A percentile compares a stretch with the other conserved stretches of the same genome.
Evolutionary conservation across 2,888 invertebrate genomes (phyloP).

Genomic region (Acronicta aceris): DNA sequence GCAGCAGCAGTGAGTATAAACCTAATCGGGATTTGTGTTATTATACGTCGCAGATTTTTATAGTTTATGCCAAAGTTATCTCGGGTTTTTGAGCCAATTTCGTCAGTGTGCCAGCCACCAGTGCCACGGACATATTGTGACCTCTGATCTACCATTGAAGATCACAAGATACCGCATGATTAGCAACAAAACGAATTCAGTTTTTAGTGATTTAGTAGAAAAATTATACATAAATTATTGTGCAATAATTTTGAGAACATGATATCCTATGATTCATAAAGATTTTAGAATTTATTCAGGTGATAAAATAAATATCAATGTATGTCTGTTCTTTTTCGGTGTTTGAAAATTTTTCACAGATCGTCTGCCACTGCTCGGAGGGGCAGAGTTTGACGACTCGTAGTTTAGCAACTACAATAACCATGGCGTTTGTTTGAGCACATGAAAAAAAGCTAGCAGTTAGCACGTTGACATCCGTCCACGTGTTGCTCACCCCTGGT

Average conservation of each 20-base stretch:
- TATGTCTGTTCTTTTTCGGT: too few relatives aligned
- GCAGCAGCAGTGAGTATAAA: slow-evolving; percentile 29
- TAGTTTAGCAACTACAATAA: too few relatives aligned
- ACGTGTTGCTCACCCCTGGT: too few relatives aligned
- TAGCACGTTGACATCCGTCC: too few relatives aligned
- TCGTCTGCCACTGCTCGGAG: too few relatives aligned
- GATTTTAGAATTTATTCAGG: neutral
- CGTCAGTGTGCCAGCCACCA: slow-evolving; percentile 58
- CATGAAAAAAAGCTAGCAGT: too few relatives aligned
- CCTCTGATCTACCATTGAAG: slow-evolving; percentile 54
- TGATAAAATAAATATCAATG: too few relatives aligned
- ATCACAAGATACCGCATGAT: slow-evolving; percentile 52
- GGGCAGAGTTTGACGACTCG: too few relatives aligned
- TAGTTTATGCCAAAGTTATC: slow-evolving; percentile 64
- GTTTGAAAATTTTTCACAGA: too few relatives aligned
- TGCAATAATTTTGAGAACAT: slow-evolving; percentile 2
- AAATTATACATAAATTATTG: slow-evolving; percentile 1
- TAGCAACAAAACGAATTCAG: slow-evolving; percentile 24
- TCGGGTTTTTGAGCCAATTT: slow-evolving; percentile 62
- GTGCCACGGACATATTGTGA: slow-evolving; percentile 67
- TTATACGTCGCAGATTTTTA: slow-evolving; percentile 63
- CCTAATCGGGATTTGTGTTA: slow-evolving; percentile 64
- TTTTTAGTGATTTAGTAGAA: slow-evolving; percentile 10
- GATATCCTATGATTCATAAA: neutral
- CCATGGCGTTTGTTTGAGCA: too few relatives aligned